These are phyloP conservation scores for Ganaspis brasiliensis DNA, from an alignment of 2,888 invertebrate genomes.

Conservation along the genomic window DNA sequence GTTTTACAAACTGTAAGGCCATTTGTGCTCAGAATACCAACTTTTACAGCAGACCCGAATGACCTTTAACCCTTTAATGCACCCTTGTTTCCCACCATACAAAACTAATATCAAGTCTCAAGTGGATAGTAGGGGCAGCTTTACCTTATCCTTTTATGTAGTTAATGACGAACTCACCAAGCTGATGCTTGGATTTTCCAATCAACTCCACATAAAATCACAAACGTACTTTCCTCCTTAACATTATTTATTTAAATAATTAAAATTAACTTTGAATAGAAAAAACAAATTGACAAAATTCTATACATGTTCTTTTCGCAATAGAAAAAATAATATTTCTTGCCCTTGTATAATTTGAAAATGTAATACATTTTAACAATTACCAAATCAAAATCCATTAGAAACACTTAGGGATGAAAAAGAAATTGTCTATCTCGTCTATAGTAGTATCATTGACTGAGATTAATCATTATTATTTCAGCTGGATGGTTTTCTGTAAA, in stretches of 20 bases:
- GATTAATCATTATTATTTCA: neutral
- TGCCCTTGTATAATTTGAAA: no score
- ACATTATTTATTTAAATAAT: no score
- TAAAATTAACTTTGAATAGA: no score
- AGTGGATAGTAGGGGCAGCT: neutral
- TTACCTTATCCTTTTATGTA: slow-evolving; percentile 21
- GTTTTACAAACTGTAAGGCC: neutral
- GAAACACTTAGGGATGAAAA: no score
- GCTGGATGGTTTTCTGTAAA: neutral
- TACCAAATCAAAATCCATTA: no score
- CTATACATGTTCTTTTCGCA: no score
- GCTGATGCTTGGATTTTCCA: neutral
- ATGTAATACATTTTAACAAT: no score
- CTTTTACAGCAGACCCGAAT: neutral
- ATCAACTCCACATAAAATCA: neutral
- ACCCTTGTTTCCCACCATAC: slow-evolving; percentile 3
- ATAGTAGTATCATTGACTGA: no score
- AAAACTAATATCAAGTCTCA: slow-evolving; percentile 34
- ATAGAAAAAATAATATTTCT: no score
- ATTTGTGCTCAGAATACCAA: slow-evolving; percentile 8
- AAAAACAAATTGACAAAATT: no score
- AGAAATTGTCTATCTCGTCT: no score
- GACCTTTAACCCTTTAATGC: slow-evolving; percentile 33
- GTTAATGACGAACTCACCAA: neutral
- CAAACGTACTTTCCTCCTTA: neutral